Percentiles rank a stretch among this genome's conserved stretches.
These are phyloP conservation scores for Dendrocincla fuliginosa DNA, from an alignment of 2,797 vertebrate species.

Conservation along the genomic window DNA sequence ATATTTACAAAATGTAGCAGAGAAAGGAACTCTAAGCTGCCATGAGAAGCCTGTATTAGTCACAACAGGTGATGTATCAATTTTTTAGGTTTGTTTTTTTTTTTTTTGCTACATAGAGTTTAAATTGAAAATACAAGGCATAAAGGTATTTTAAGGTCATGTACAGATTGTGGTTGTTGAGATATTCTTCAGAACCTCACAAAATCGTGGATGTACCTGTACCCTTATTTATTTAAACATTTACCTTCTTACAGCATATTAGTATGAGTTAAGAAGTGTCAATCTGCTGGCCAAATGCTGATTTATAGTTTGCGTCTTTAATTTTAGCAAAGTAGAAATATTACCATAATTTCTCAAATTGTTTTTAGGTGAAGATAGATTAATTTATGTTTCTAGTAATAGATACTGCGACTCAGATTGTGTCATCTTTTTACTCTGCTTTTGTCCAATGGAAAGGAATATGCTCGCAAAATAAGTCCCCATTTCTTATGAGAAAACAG, in stretches of 20 bases:
- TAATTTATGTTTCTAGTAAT: neutral
- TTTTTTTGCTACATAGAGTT: neutral
- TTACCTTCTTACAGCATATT: neutral
- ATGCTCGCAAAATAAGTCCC: neutral
- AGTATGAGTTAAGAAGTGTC: neutral
- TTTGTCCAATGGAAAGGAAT: neutral
- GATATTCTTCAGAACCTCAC: neutral
- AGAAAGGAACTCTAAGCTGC: conserved; percentile 80
- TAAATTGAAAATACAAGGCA: neutral
- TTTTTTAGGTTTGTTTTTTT: neutral
- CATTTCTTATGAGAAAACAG: neutral
- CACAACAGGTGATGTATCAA: conserved; percentile 80
- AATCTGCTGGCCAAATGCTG: neutral
- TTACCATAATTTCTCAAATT: neutral
- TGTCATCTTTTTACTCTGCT: neutral
- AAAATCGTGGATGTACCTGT: neutral
- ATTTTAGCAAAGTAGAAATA: neutral
- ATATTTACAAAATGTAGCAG: conserved; percentile 79
- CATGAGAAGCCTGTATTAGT: conserved; percentile 69
- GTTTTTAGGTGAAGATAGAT: neutral
- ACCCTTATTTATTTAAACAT: neutral
- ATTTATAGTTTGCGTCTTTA: neutral
- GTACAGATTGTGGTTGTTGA: neutral
- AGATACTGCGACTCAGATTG: neutral
- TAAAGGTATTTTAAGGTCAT: neutral